phyloP scores from a whole-genome alignment of 2,888 invertebrate genomes.

The Hemaris fuciformis region DNA sequence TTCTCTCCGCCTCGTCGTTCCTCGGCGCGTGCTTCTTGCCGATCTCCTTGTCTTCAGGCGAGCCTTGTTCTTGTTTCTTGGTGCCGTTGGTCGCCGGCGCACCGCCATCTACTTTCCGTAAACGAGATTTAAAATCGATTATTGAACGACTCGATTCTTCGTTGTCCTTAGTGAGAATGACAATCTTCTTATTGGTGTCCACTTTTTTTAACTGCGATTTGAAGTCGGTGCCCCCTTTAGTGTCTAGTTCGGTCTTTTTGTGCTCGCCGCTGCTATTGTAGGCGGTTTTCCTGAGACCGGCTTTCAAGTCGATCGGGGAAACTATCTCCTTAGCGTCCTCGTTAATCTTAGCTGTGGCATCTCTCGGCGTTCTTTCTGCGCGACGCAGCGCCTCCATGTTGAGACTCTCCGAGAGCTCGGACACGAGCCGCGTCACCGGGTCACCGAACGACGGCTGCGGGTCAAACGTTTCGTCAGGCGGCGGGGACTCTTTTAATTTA shows the following conservation, averaged over 20 bases:
- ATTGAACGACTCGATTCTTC: slow-evolving; percentile 83
- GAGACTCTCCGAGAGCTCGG: slow-evolving; percentile 92
- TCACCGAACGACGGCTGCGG: slow-evolving; percentile 78
- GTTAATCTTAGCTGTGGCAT: slow-evolving; percentile 22
- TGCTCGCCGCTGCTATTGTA: slow-evolving; percentile 44
- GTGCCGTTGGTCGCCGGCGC: slow-evolving; percentile 57
- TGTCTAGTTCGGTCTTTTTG: slow-evolving; percentile 44
- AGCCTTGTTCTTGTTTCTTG: slow-evolving; percentile 50
- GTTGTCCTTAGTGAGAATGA: slow-evolving; percentile 71
- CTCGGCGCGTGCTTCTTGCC: slow-evolving; percentile 34
- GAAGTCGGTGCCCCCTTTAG: slow-evolving; percentile 73
- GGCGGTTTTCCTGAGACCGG: slow-evolving; percentile 71
- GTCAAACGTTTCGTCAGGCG: slow-evolving; percentile 46
- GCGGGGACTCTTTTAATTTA: slow-evolving; percentile 78
- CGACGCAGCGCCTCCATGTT: slow-evolving; percentile 80
- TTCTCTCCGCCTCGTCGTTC: slow-evolving; percentile 40
- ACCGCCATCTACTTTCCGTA: slow-evolving; percentile 88
- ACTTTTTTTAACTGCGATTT: slow-evolving; percentile 88
- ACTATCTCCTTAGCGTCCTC: slow-evolving; percentile 49
- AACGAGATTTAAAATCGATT: slow-evolving; percentile 91
- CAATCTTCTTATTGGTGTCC: slow-evolving; percentile 84
- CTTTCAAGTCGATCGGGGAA: slow-evolving; percentile 74
- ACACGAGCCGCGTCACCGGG: slow-evolving; percentile 90
- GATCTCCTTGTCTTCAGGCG: slow-evolving; percentile 61
- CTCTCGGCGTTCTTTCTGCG: slow-evolving; percentile 44